A percentile compares a stretch with the other conserved stretches of the same genome.
phyloP scores from a whole-genome alignment of 2,888 invertebrate species.

The Cantharis nigra region DNA sequence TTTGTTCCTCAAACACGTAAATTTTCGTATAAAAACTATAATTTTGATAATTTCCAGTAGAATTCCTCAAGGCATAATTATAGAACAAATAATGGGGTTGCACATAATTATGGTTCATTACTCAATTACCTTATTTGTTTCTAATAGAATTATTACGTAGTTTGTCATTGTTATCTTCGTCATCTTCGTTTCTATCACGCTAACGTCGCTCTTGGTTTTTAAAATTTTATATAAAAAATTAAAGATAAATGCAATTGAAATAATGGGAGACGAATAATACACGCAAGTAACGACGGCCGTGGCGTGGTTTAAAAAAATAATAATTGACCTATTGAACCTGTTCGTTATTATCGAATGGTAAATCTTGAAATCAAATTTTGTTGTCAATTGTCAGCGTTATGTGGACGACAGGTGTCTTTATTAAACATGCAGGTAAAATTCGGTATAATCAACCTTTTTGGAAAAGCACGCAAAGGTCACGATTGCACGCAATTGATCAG shows the following conservation, averaged over 20 bases:
- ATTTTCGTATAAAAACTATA: background rate
- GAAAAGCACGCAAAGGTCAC: slow-evolving; percentile 21
- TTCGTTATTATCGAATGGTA: background rate
- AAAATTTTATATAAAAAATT: background rate
- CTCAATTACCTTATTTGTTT: slow-evolving; percentile 25
- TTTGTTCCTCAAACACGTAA: background rate
- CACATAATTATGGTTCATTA: slow-evolving; percentile 23
- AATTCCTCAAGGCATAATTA: background rate
- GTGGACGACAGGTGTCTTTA: slow-evolving; percentile 28
- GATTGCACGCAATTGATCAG: slow-evolving; percentile 18
- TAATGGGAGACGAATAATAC: background rate
- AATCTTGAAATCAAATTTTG: slow-evolving; percentile 10
- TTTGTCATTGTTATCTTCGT: slow-evolving; percentile 16
- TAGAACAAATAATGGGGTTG: slow-evolving; percentile 6
- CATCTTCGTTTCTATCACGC: background rate
- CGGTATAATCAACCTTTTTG: slow-evolving; percentile 12
- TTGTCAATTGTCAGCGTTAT: slow-evolving; percentile 20
- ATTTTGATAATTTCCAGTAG: background rate
- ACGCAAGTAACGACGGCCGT: background rate
- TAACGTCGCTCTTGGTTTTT: background rate
- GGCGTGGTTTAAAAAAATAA: background rate
- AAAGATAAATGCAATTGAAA: background rate
- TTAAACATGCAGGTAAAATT: slow-evolving; percentile 21
- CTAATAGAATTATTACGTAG: slow-evolving; percentile 29
- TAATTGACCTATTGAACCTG: background rate